Conservation (phyloP, 2,888 invertebrate species). For the Harpalus rufipes region DNA sequence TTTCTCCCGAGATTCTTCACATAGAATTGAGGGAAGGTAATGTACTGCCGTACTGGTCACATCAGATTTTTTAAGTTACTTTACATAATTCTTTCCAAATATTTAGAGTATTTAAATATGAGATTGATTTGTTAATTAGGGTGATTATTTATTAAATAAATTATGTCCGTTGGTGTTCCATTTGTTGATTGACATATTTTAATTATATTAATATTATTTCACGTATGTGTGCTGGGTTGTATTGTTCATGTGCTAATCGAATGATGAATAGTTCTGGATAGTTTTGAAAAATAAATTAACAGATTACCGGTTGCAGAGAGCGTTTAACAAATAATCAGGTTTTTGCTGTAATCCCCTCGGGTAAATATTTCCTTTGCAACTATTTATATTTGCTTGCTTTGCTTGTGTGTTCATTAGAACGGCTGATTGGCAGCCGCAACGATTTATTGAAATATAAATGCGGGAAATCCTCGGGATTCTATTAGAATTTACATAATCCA, state of each 20-base stretch:
- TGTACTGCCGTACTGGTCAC: no score
- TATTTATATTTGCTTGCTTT: background rate
- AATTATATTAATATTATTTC: slow-evolving; percentile 21
- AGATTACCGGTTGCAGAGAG: background rate
- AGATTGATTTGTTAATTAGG: background rate
- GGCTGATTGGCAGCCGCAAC: background rate
- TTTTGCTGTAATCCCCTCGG: background rate
- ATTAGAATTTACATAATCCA: slow-evolving; percentile 32
- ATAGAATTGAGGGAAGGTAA: no score
- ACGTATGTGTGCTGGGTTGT: background rate
- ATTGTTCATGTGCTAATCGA: background rate
- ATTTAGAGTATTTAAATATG: background rate
- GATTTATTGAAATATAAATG: slow-evolving; percentile 25
- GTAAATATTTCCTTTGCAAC: background rate
- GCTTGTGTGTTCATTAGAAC: background rate
- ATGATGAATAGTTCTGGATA: slow-evolving; percentile 2
- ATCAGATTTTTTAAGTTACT: no score
- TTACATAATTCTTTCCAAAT: no score
- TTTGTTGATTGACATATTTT: slow-evolving; percentile 23
- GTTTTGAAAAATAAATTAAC: slow-evolving; percentile 4
- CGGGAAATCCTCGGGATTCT: background rate
- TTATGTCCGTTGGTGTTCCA: background rate
- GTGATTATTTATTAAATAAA: slow-evolving; percentile 12
- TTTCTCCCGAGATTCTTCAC: no score
- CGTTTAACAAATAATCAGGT: slow-evolving; percentile 2